phyloP scores from a whole-genome alignment of 2,113 vertebrate genomes.

The Corvus cornix region DNA sequence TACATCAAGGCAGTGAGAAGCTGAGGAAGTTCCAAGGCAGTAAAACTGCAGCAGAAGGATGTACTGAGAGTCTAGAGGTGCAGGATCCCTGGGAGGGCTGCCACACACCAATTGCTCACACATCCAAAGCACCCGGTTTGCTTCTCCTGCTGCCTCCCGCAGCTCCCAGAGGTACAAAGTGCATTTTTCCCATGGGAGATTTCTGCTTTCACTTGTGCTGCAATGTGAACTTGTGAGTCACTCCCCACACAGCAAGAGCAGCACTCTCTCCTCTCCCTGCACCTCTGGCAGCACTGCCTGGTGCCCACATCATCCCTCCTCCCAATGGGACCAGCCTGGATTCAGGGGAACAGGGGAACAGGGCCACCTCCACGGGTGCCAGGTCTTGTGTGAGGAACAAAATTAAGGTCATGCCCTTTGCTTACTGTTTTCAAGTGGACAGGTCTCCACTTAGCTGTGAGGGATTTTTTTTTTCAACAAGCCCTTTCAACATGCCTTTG shows the following conservation, averaged over 20 bases:
- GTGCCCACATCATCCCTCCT: rapidly evolving
- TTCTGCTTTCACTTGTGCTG: not conserved
- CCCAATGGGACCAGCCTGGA: not conserved
- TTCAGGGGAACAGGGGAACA: not conserved
- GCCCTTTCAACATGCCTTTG: not conserved
- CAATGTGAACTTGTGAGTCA: not conserved
- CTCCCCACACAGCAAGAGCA: not conserved
- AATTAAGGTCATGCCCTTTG: not conserved
- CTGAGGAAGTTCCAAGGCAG: not conserved
- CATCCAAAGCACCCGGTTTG: not conserved
- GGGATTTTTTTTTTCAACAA: not conserved
- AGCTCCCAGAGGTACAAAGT: not conserved
- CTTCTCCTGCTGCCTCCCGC: not conserved
- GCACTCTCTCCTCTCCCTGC: not conserved
- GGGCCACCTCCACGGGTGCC: rapidly evolving
- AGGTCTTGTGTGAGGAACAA: rapidly evolving
- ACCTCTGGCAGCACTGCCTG: rapidly evolving
- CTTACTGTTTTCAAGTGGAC: not conserved
- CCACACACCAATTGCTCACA: rapidly evolving
- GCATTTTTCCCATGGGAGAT: not conserved
- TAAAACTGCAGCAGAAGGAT: not conserved
- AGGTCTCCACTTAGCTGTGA: not conserved
- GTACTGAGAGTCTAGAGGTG: not conserved
- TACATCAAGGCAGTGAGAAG: not conserved
- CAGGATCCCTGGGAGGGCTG: not conserved